Percentiles rank a stretch among this genome's conserved stretches.
Conservation (phyloP, 2,797 vertebrate genomes). For the Cuniculus paca region DNA sequence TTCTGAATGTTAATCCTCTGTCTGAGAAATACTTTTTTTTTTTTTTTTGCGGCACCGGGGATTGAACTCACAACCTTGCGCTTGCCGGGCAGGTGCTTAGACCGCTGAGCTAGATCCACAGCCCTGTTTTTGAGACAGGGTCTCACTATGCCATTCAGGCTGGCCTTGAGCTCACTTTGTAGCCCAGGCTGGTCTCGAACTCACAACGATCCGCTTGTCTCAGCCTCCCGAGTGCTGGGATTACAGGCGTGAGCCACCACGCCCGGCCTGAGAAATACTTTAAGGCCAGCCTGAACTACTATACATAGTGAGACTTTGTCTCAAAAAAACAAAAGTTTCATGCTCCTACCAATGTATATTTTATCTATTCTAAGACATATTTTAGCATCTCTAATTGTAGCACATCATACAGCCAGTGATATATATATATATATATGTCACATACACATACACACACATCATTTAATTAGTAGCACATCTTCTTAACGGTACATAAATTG, state of each 20-base stretch:
- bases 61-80: no score
- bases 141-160: no score
- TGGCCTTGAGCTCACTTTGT: no score
- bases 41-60: no score
- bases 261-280: not conserved
- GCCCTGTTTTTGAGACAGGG: no score
- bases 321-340: not conserved
- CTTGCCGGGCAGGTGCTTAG: no score
- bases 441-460: not conserved
- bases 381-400: constrained; percentile 52
- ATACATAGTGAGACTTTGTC: not conserved
- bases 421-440: no score
- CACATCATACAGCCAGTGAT: not conserved
- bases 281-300: not conserved
- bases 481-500: constrained; percentile 16
- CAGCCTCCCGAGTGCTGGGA: no score
- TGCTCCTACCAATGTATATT: not conserved
- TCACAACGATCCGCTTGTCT: no score
- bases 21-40: not conserved
- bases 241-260: no score
- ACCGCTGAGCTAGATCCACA: no score
- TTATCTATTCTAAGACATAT: constrained; percentile 45
- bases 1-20: not conserved
- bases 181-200: no score
- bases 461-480: not conserved